These are phyloP conservation scores for Yoshiicerus persimilis DNA, from an alignment of 1,140 invertebrate species.

Conservation along the genomic window DNA sequence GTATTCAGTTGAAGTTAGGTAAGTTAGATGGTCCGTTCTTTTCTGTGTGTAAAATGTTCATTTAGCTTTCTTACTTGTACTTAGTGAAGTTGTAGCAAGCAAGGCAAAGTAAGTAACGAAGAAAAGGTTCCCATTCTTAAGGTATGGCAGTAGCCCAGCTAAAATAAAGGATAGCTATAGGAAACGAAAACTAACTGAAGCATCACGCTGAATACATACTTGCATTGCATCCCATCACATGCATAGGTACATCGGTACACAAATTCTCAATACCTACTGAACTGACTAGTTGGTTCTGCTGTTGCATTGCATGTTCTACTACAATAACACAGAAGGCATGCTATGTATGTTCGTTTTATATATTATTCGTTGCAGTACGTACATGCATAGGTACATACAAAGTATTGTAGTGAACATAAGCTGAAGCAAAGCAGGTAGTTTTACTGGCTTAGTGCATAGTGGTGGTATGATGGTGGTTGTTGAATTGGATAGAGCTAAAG, in stretches of 20 bases:
- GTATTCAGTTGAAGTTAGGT: not conserved
- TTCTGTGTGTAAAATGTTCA: not conserved
- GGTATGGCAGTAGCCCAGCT: not conserved
- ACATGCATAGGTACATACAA: no score
- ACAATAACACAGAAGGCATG: not conserved
- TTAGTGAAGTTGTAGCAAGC: no score
- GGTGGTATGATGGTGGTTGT: not conserved
- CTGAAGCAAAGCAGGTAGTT: not conserved
- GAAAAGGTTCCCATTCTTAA: not conserved
- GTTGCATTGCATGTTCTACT: not conserved
- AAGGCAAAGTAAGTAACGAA: not conserved
- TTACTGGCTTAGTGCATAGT: not conserved
- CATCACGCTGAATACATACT: not conserved
- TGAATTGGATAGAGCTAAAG: not conserved
- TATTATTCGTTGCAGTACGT: not conserved
- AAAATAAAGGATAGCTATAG: not conserved
- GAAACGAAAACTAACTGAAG: not conserved
- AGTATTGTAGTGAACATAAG: not conserved
- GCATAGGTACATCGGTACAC: not conserved
- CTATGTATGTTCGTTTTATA: not conserved
- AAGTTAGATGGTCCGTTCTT: not conserved
- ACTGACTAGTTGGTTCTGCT: not conserved
- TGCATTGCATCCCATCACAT: not conserved
- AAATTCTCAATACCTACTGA: not conserved
- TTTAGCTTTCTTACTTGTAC: not conserved